Base-by-base conservation (phyloP, 2,113 vertebrate genomes). In the Promerops cafer region DNA sequence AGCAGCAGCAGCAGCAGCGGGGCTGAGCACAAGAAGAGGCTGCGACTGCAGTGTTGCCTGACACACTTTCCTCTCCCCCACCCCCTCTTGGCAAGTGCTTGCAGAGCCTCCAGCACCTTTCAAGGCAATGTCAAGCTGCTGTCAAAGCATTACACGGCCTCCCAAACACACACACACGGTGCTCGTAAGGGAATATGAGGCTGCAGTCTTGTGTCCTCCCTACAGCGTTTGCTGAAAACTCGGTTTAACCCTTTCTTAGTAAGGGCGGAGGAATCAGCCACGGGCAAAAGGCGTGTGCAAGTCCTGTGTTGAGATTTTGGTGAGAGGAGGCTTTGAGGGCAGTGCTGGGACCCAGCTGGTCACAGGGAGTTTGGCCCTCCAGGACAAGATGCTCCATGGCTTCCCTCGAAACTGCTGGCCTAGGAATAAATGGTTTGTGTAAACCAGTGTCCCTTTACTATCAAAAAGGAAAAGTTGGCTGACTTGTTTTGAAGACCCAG, bases 111-210 rank as follows among this genome's bases (percentile, higher is more conserved):
- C 95, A 93, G 97, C 95, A 97, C 97, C 96, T 97, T 95, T 95
- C 97, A 94, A 94, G 95, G 97, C 97, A 96, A 96, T 94, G 96
- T 96, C 97, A 96, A 94, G 96, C 96, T 95, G 90, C 96, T 93
- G 94, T 87, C 90, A 89, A 91, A 94, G 94, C 92, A 50, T 69
- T 82, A 24, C n/a, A 1, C 87, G 83, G 89, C 92, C 90, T 94
- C 74, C 66, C 57, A 5, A 90, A 72, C 49, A 65, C 44, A 74
- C 65, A 74, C 54, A 39, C 66, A 18, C 35, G 13, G 35, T 6
- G 79, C 69, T 83, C 6, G 75, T 83, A 57, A 61, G 50, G 63
- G 59, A 91, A 94, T 13, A 50, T 11, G 78, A 84, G 90, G 76
- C 87, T 80, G 95, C 95, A 85, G 87, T 47, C 75, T 57, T 45